phyloP scores from a whole-genome alignment of 2,797 vertebrate species.

The Myotis daubentonii region DNA sequence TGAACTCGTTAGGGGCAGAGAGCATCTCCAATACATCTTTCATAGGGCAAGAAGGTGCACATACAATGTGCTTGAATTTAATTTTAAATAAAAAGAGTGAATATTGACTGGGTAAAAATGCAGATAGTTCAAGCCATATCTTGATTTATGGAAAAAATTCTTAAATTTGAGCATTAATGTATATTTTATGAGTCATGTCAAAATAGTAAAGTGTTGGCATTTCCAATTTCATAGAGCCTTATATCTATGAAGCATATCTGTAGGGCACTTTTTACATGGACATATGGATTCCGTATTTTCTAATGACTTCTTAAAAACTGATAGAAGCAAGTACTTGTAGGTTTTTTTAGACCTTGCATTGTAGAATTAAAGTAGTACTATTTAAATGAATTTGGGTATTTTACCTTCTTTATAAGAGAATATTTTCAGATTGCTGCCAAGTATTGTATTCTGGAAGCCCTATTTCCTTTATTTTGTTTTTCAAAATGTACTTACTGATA shows the following conservation, averaged over 20 bases:
- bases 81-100: constrained; percentile 10
- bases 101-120: background rate
- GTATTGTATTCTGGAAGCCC: background rate
- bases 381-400: constrained; percentile 51
- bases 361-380: constrained; percentile 13
- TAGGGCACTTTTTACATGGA: constrained; percentile 10
- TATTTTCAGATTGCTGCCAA: constrained; percentile 29
- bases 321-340: background rate
- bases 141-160: constrained; percentile 33
- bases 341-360: constrained; percentile 37
- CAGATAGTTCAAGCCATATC: constrained; percentile 10
- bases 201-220: constrained; percentile 55
- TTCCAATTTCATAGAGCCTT: constrained; percentile 69
- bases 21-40: background rate
- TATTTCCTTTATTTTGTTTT: constrained; percentile 17
- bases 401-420: constrained; percentile 21
- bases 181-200: constrained; percentile 65
- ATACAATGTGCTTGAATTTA: background rate
- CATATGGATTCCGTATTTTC: constrained; percentile 33
- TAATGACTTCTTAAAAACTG: background rate
- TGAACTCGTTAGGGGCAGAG: background rate
- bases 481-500: background rate
- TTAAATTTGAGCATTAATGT: constrained; percentile 30
- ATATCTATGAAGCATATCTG: constrained; percentile 31
- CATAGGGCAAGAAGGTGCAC: background rate